phyloP scores from a whole-genome alignment of 2,113 vertebrate genomes.

The Anhinga rufa region DNA sequence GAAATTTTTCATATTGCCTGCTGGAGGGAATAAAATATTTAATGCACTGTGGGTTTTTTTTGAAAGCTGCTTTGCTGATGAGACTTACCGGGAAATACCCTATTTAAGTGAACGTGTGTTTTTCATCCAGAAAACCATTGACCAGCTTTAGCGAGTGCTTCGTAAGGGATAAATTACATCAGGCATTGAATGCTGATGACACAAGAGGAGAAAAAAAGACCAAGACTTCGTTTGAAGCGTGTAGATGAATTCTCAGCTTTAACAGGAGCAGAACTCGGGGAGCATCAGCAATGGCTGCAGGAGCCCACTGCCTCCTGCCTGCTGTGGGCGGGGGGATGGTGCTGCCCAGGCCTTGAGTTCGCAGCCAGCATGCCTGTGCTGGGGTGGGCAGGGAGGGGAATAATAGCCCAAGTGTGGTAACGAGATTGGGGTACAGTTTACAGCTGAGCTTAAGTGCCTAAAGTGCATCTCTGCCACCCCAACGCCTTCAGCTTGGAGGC shows the following conservation, averaged over 20 bases:
- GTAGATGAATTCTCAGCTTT: background rate
- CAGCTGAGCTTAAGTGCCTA: background rate
- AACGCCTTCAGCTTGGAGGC: rapidly evolving
- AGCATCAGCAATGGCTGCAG: background rate
- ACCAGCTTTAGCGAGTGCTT: background rate
- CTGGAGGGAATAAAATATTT: background rate
- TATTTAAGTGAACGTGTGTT: background rate
- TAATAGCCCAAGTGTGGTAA: background rate
- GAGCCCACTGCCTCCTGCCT: background rate
- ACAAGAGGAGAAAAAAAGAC: background rate
- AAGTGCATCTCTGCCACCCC: background rate
- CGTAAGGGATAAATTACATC: background rate
- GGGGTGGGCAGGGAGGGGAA: background rate
- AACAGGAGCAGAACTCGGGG: background rate
- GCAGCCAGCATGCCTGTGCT: background rate
- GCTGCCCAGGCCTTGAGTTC: background rate
- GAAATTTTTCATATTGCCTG: background rate
- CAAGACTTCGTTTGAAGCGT: background rate
- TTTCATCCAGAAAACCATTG: background rate
- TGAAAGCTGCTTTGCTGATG: background rate
- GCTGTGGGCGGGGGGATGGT: background rate
- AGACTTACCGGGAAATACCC: background rate
- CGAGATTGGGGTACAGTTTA: background rate
- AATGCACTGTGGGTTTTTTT: too few relatives aligned
- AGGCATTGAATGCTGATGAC: background rate